phyloP scores from a whole-genome alignment of 2,888 invertebrate species.

The Sturmia bella region DNA sequence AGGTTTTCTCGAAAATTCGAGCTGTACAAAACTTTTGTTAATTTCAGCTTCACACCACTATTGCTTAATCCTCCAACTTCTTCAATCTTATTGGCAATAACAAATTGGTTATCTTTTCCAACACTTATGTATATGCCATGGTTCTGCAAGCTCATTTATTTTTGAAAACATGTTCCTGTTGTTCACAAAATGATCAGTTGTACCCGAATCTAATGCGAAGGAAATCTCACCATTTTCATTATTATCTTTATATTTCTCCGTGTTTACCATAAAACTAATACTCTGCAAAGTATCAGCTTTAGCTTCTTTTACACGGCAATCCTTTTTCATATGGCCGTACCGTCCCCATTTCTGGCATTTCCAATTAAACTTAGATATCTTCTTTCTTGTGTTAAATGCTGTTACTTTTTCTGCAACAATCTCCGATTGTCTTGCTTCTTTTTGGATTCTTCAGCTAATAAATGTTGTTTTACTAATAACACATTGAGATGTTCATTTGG shows the following conservation, averaged over 20 bases:
- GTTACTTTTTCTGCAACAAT: neutral
- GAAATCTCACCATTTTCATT: neutral
- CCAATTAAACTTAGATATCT: neutral
- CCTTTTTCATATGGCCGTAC: conserved; percentile 16
- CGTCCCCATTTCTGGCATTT: conserved; percentile 3
- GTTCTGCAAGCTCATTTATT: conserved; percentile 13
- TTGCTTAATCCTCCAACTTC: neutral
- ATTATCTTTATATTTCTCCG: neutral
- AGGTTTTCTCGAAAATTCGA: neutral
- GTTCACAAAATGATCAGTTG: conserved; percentile 21
- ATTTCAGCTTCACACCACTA: neutral
- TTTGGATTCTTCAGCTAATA: neutral
- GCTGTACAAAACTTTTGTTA: neutral
- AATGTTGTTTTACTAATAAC: neutral
- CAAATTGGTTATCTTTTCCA: conserved; percentile 18
- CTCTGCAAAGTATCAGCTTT: neutral
- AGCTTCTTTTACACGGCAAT: conserved; percentile 11
- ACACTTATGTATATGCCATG: conserved; percentile 20
- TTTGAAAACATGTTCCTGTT: neutral
- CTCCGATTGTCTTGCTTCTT: neutral
- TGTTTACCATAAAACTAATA: conserved; percentile 19
- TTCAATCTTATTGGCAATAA: neutral
- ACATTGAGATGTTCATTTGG: neutral
- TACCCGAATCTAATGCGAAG: conserved; percentile 28
- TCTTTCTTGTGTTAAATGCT: neutral